Percentiles rank a stretch among this genome's conserved stretches.
Evolutionary conservation across 2,888 invertebrate species (phyloP).

Genomic region (Coenonympha arcania): DNA sequence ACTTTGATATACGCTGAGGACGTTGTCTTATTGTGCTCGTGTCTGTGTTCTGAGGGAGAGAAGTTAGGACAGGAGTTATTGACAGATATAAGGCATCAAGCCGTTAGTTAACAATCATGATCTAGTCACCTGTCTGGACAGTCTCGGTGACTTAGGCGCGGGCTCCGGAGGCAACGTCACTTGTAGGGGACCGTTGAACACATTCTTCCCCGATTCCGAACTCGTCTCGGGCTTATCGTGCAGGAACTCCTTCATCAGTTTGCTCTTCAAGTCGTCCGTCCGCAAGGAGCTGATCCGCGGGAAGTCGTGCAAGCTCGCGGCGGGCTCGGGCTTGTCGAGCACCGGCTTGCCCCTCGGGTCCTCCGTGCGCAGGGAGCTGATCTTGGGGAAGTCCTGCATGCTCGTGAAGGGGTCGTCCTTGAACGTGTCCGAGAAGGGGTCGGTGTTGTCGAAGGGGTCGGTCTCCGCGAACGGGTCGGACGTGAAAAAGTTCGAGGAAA

Average conservation of each 20-base stretch:
- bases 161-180: conserved; percentile 80
- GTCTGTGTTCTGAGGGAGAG: conserved; percentile 45
- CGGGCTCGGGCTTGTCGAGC: conserved; percentile 67
- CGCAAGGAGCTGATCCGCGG: conserved; percentile 44
- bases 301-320: conserved; percentile 64
- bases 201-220: conserved; percentile 47
- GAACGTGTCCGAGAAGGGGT: conserved; percentile 77
- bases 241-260: too few relatives aligned
- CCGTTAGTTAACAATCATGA: too few relatives aligned
- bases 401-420: conserved; percentile 76
- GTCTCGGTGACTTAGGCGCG: conserved; percentile 57
- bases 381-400: conserved; percentile 58
- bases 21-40: conserved; percentile 48
- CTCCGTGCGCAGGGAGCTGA: conserved; percentile 41
- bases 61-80: background rate
- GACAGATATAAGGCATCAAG: too few relatives aligned
- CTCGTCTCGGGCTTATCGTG: conserved; percentile 36
- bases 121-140: conserved; percentile 59
- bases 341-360: conserved; percentile 42
- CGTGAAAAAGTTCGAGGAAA: conserved; percentile 56
- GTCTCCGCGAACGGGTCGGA: conserved; percentile 78
- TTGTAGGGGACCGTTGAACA: conserved; percentile 79
- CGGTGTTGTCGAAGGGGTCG: conserved; percentile 82
- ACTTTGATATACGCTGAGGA: conserved; percentile 42
- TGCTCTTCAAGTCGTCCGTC: conserved; percentile 46